Evolutionary conservation across 2,888 invertebrate genomes (phyloP), one percentile per base, ranked within the genome.

Genomic region (Leptopilina myrica): DNA sequence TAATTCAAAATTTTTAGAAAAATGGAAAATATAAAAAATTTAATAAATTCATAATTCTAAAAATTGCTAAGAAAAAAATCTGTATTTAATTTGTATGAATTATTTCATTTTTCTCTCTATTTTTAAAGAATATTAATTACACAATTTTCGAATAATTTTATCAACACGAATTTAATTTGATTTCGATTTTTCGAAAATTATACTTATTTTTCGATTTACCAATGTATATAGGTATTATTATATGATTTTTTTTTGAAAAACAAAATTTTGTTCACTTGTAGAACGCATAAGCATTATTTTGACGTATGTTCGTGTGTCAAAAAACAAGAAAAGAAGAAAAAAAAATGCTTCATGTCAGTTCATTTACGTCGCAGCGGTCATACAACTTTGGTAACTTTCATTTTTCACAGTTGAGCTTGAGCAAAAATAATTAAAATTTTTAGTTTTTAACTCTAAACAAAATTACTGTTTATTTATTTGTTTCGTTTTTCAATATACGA

Each of bases 281-380:
- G 43, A 66, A 66, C 46, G 66, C 66, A 66, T 43, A 43, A 40
- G n/a, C 43, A 66, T 43, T 40, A 11, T 65, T 49, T 53, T 15
- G 12, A n/a, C 56, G 20, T 67, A 43, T 66, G 66, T 67, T 67
- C 46, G 33, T 56, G 53, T 53, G 12, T 11, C 9, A 49, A 49
- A 49, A 49, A 46, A 46, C 0, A 46, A 46, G 9, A 8, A 46
- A 46, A 46, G 9, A 46, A 49, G 33, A 53, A 26, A 53, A 73
- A 73, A 12, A 73, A 8, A 53, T 56, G 33, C 73, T 73, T 49
- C 33, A 8, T 26, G 49, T 49, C 20, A 49, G 20, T 43, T 67
- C 20, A 62, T 20, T 62, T 20, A 69, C 67, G 67, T 73, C 26
- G 53, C 73, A 73, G 73, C 73, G 73, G 73, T 73, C 73, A 73